Evolutionary conservation across 2,888 invertebrate genomes (phyloP), one percentile per base, ranked within the genome.

Genomic region (Melinaea marsaeus): DNA sequence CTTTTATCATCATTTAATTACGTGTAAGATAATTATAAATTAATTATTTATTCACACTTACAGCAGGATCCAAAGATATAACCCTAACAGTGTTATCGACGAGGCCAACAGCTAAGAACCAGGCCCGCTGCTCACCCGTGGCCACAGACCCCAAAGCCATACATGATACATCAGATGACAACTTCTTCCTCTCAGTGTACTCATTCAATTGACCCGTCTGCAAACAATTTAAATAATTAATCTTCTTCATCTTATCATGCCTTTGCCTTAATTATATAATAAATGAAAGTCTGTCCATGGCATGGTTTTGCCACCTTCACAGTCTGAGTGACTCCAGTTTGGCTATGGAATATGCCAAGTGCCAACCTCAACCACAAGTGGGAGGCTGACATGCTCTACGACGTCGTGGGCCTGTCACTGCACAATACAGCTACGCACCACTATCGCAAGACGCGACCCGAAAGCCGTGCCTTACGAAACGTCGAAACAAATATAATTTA

Each of bases 201-300:
- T 99, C 99, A 87, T 99, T 99, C 58, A 99, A 90, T 84, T 99
- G 98, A 1, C 99, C 99, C 72, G 98, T 97, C 98, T 98, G 84
- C 55, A 92, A 92, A 58, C 51, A 58, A 34, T 54, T 51, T 61
- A 57, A 42, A 51, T 60, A 46, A 37, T 74, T 57, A 55, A 68
- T 37, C 7, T 37, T 6, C 2, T 11, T 42, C 3, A 2, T 42
- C 42, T 42, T 9, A 42, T 11, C 9, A 62, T 70, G 64, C 33
- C 5, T 32, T 59, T 13, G 4, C 37, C 4, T 22, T 51, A 13
- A 11, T 55, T n/a, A 55, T 68, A 62, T 64, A 55, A 62, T 13
- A 55, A 42, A 32, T 9, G 35, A 4, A 42, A n/a, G n/a, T 22
- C 77, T 94, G 94, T 94, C 87, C 91, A 87, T 88, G 86, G 90